Evolutionary conservation across 2,113 vertebrate species (phyloP), one percentile per base, ranked within the genome.

Genomic region (Corapipo altera): DNA sequence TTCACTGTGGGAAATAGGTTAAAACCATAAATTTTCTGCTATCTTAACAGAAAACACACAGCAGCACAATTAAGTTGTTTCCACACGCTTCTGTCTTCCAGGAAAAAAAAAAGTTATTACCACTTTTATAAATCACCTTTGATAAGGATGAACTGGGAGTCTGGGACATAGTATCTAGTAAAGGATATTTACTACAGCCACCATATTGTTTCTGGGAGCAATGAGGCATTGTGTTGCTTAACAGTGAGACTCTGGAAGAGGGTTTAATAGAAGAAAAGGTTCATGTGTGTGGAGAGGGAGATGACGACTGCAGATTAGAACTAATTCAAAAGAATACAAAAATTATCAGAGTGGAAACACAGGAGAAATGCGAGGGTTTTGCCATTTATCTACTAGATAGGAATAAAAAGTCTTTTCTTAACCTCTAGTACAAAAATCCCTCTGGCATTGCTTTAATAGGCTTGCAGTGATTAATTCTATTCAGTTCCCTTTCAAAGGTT

Each of bases 351-450:
- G 43, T 49, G 48, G 71, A 96, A 78, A 76, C 72, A 85, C n/a
- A 80, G 48, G 26, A 66, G 32, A 94, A 94, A 90, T 72, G 49
- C 26, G 23, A 73, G 8, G 18, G 52, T 6, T 64, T 85, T 72
- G 32, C 32, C 32, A 4, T 91, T 88, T 80, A 91, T 67, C 62
- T 74, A 55, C 64, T 55, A 91, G 64, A 87, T 71, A 85, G 37
- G 80, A 94, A 82, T 84, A 79, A 96, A 85, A 86, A 39, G 46
- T 71, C 91, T 95, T 93, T 92, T 97, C 88, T 93, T 88, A 87
- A 93, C 48, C 82, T 77, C 51, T 70, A 83, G 61, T 58, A 96
- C 7, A 94, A 93, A 95, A 96, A 89, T 86, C 89, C 80, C 70
- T 77, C 23, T 78, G 35, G 86, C 51, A 75, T 26, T 78, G 58